Percentiles rank a stretch among this genome's conserved stretches.
These are phyloP conservation scores for Agelastica alni DNA, from an alignment of 2,888 invertebrate species.

Conservation along the genomic window DNA sequence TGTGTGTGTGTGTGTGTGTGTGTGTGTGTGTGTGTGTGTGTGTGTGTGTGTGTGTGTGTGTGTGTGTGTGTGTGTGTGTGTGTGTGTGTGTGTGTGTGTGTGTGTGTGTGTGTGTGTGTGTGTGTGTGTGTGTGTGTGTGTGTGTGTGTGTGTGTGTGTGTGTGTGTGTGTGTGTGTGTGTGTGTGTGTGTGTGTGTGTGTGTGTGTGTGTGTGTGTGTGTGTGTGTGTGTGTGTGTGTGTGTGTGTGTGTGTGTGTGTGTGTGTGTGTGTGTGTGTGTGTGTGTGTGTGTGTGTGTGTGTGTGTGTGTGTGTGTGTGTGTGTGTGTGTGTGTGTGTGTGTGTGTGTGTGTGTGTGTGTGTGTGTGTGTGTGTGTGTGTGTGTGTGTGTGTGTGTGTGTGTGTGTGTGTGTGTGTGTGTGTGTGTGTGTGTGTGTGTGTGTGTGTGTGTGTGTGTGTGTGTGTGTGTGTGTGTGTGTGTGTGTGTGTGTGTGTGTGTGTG, in stretches of 20 bases:
- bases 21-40: neutral
- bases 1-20: neutral
- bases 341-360: neutral
- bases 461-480: neutral
- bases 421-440: neutral
- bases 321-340: neutral
- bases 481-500: neutral
- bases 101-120: slow-evolving; percentile 5
- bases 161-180: slow-evolving; percentile 5
- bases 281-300: neutral
- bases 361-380: neutral
- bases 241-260: slow-evolving; percentile 2
- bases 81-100: slow-evolving; percentile 5
- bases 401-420: neutral
- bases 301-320: neutral
- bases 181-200: slow-evolving; percentile 4
- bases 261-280: neutral
- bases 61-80: slow-evolving; percentile 8
- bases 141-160: slow-evolving; percentile 5
- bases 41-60: neutral
- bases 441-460: neutral
- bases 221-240: slow-evolving; percentile 3
- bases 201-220: slow-evolving; percentile 5
- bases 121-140: slow-evolving; percentile 6
- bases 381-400: neutral